A percentile compares a stretch with the other conserved stretches of the same genome.
Conservation (phyloP, 2,113 vertebrate species). For the Etheostoma spectabile region DNA sequence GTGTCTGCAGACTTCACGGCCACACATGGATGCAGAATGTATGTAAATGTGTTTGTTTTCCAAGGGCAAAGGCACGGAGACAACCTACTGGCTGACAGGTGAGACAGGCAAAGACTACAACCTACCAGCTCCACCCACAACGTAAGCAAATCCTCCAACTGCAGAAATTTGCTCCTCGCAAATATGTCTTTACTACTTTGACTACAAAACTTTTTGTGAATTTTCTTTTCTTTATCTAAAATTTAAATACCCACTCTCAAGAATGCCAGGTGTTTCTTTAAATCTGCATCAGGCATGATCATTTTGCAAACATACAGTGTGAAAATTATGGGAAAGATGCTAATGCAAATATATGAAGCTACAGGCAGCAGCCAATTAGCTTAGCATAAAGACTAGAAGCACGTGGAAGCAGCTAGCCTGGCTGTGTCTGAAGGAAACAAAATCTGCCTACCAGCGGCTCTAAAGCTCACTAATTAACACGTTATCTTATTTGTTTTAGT, state of each 20-base stretch:
- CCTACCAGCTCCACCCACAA: slow-evolving; percentile 91
- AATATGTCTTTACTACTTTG: not conserved
- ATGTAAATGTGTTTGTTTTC: slow-evolving; percentile 28
- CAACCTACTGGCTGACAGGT: slow-evolving; percentile 95
- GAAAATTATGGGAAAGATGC: not conserved
- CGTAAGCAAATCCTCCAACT: slow-evolving; percentile 83
- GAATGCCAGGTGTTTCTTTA: not conserved
- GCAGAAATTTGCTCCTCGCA: not conserved
- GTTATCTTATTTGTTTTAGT: too few species aligned
- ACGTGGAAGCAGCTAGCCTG: too few species aligned
- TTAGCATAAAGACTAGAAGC: too few species aligned
- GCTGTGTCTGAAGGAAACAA: too few species aligned
- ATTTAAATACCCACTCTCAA: too few species aligned
- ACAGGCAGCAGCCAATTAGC: too few species aligned
- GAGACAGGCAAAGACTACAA: slow-evolving; percentile 88
- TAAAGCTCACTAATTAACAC: too few species aligned
- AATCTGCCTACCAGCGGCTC: too few species aligned
- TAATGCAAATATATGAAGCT: too few species aligned
- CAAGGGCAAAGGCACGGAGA: slow-evolving; percentile 94
- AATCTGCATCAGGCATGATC: not conserved
- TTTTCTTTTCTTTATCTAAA: too few species aligned
- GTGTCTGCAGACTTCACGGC: not conserved
- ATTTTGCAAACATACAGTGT: not conserved
- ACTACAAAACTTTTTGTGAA: not conserved
- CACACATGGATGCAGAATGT: not conserved